Base-by-base conservation (phyloP, 2,888 invertebrate species). In the Cephus spinipes region DNA sequence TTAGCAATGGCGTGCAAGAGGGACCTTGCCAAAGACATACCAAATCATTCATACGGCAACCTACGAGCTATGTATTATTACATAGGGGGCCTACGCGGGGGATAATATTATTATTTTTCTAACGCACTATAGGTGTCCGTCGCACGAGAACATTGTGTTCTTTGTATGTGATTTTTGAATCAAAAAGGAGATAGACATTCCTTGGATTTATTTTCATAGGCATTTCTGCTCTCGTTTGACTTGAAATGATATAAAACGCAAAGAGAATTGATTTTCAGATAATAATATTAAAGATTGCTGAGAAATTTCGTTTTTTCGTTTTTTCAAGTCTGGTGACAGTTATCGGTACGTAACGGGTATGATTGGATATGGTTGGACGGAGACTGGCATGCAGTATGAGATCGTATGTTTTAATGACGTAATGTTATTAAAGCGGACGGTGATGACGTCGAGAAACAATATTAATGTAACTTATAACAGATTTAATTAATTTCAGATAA, bases 1-100 rank as follows among this genome's bases (percentile, higher is more conserved):
- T 73, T 74, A 12, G 31, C 74, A 68, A 77, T 33, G 74, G 73
- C 69, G 73, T 74, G 77, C 69, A 75, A 78, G 71, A 69, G 79
- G 77, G 73, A 69, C 32, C 68, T 30, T 55, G 30, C 30, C 71
- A 71, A 71, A 71, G 71, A 71, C 31, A 32, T 32, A 30, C 23
- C 31, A 30, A 11, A 32, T 71, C 30, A 23, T 33, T 71, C 71
- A 71, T 32, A 71, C 71, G 23, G 11, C 31, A 71, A 71, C 71
- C 32, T 32, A 71, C 11, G 12, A 71, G 71, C 3, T 71, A 15
- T n/a, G 40, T 15, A 6, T 23, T 55, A 55, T 55, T 55, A 23
- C 23, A 23, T 55, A 23, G 23, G 23, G 40, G 23, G 1, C 23
- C 4, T 23, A 55, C 23, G 40, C 23, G 40, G 9, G 6, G 23